Conservation (phyloP, 2,113 vertebrate species). For the Protobothrops flavoviridis region DNA sequence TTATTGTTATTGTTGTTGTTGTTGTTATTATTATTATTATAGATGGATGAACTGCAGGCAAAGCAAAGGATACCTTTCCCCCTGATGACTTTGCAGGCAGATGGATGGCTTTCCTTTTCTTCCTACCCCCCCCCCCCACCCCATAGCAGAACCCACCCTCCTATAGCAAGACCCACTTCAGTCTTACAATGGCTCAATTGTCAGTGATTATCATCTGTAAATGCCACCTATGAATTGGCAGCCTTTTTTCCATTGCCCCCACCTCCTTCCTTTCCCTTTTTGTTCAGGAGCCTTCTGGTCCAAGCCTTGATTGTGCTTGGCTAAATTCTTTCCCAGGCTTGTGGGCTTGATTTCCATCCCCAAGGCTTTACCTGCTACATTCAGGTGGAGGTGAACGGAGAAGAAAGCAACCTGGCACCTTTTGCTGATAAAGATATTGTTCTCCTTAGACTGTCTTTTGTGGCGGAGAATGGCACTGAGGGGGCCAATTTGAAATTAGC, state of each 20-base stretch:
- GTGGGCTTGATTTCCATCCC: neutral
- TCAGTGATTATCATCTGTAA: neutral
- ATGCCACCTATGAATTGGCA: neutral
- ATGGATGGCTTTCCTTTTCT: neutral
- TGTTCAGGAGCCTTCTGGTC: neutral
- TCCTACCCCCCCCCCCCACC: neutral
- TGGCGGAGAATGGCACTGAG: slow-evolving; percentile 31
- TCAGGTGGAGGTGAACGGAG: neutral
- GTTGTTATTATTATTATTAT: too few species aligned
- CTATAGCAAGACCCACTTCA: neutral
- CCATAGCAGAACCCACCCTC: neutral
- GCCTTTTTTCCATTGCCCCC: neutral
- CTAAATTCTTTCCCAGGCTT: too few species aligned
- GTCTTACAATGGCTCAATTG: neutral
- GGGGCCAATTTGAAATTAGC: slow-evolving; percentile 70
- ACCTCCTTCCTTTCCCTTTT: neutral
- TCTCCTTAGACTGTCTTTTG: slow-evolving; percentile 37
- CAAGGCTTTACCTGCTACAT: neutral
- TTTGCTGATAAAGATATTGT: slow-evolving; percentile 70
- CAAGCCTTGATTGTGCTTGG: neutral
- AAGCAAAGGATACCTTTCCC: neutral
- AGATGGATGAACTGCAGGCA: neutral
- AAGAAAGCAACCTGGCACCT: neutral
- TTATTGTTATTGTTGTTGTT: too few species aligned
- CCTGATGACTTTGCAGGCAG: neutral